These are phyloP conservation scores for Melanostoma scalare DNA, from an alignment of 2,888 invertebrate genomes.

Conservation along the genomic window DNA sequence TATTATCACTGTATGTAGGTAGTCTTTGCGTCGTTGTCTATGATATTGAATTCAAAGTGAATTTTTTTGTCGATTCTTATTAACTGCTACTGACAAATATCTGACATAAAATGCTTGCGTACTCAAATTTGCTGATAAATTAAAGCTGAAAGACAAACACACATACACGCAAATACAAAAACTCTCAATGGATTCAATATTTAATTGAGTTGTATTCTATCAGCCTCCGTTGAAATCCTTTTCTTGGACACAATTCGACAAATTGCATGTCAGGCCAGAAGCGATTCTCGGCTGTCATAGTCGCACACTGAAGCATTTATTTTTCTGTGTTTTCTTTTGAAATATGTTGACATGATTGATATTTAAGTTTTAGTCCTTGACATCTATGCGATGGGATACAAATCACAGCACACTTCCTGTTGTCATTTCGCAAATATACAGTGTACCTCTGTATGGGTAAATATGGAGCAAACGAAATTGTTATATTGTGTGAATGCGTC, in stretches of 20 bases:
- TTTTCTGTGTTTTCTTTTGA: slow-evolving; percentile 54
- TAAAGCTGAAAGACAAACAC: slow-evolving; percentile 42
- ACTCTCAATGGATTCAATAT: slow-evolving; percentile 65
- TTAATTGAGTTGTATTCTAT: slow-evolving; percentile 65
- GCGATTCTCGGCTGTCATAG: slow-evolving; percentile 36
- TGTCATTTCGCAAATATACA: slow-evolving; percentile 52
- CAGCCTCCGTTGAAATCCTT: slow-evolving; percentile 49
- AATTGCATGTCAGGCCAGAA: slow-evolving; percentile 71
- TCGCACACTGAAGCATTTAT: slow-evolving; percentile 19
- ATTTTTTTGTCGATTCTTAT: neutral
- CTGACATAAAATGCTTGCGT: slow-evolving; percentile 19
- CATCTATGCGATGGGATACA: slow-evolving; percentile 68
- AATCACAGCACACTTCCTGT: slow-evolving; percentile 66
- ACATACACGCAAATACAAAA: slow-evolving; percentile 23
- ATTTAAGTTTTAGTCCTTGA: slow-evolving; percentile 71
- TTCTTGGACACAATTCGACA: slow-evolving; percentile 66
- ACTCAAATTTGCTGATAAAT: slow-evolving; percentile 59
- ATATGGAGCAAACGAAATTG: slow-evolving; percentile 47
- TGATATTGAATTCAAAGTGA: neutral
- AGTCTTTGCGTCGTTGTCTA: neutral
- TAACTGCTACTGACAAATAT: slow-evolving; percentile 4
- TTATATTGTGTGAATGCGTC: slow-evolving; percentile 23
- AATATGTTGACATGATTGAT: slow-evolving; percentile 69
- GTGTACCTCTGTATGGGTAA: slow-evolving; percentile 7
- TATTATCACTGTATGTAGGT: slow-evolving; percentile 31